A percentile compares a stretch with the other conserved stretches of the same genome.
phyloP scores from a whole-genome alignment of 1,140 invertebrate genomes.

The Leptonema lineaticorne region DNA sequence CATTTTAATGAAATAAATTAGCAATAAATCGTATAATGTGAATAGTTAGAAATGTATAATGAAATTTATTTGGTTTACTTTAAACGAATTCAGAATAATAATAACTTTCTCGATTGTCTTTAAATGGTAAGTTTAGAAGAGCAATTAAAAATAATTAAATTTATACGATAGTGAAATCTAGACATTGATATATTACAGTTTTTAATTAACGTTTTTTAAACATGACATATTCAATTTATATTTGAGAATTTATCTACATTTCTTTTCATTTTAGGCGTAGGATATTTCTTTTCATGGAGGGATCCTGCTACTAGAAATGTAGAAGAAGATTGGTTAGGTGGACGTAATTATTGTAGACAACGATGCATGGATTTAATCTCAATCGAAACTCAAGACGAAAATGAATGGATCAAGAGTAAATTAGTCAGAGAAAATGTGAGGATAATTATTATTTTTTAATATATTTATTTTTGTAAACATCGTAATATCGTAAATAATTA shows the following conservation, averaged over 20 bases:
- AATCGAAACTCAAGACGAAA: slow-evolving; percentile 77
- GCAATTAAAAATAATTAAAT: no score
- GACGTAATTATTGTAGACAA: slow-evolving; percentile 78
- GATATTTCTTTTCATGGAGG: slow-evolving; percentile 84
- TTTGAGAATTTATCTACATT: not conserved
- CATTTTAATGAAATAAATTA: no score
- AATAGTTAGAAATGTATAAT: no score
- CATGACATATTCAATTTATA: not conserved
- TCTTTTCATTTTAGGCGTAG: slow-evolving; percentile 59
- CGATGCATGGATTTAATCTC: slow-evolving; percentile 85
- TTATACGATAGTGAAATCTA: no score
- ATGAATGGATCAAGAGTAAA: slow-evolving; percentile 77
- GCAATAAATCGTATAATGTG: no score
- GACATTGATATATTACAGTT: no score
- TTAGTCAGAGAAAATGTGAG: slow-evolving; percentile 73
- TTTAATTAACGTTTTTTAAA: no score
- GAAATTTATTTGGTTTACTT: no score
- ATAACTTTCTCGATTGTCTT: no score
- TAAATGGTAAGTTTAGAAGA: no score
- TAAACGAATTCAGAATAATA: no score
- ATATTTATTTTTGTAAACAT: not conserved
- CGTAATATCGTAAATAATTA: not conserved
- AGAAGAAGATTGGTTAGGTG: slow-evolving; percentile 79
- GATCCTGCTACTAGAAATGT: slow-evolving; percentile 69
- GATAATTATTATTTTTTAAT: not conserved